These are phyloP conservation scores for Tetranychus piercei DNA, from an alignment of 2,888 invertebrate species.

Conservation along the genomic window DNA sequence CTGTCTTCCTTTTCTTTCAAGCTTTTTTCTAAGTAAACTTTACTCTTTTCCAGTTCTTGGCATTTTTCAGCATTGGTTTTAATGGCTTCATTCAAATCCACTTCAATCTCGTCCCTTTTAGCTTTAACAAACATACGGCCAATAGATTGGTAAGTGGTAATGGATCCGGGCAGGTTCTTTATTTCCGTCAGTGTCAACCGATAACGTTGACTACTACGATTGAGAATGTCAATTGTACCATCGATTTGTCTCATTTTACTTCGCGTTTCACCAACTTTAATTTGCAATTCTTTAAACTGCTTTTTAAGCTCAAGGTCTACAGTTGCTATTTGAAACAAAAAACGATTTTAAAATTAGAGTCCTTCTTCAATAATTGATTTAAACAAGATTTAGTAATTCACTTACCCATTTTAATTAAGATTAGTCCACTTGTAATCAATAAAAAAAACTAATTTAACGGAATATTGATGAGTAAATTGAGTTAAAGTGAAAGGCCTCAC, in stretches of 20 bases:
- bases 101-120: slow-evolving; percentile 45
- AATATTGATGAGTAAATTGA: neutral
- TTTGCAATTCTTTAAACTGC: slow-evolving; percentile 53
- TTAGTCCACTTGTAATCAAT: neutral
- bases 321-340: neutral
- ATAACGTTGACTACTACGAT: slow-evolving; percentile 48
- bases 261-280: slow-evolving; percentile 58
- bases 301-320: slow-evolving; percentile 19
- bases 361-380: neutral
- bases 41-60: slow-evolving; percentile 50
- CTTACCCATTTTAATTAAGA: neutral
- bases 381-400: neutral
- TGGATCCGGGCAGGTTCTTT: slow-evolving; percentile 42
- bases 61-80: slow-evolving; percentile 41
- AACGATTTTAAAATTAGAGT: neutral
- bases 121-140: slow-evolving; percentile 48
- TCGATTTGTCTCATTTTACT: slow-evolving; percentile 61
- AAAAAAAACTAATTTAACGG: neutral
- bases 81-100: slow-evolving; percentile 44
- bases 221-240: slow-evolving; percentile 51
- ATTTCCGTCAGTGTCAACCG: slow-evolving; percentile 49
- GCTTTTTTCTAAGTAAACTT: slow-evolving; percentile 57
- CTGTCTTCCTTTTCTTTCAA: slow-evolving; percentile 68
- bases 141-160: slow-evolving; percentile 57
- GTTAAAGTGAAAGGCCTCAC: neutral